These are phyloP conservation scores for Pteropus alecto DNA, from an alignment of 2,113 vertebrate genomes.

Conservation along the genomic window DNA sequence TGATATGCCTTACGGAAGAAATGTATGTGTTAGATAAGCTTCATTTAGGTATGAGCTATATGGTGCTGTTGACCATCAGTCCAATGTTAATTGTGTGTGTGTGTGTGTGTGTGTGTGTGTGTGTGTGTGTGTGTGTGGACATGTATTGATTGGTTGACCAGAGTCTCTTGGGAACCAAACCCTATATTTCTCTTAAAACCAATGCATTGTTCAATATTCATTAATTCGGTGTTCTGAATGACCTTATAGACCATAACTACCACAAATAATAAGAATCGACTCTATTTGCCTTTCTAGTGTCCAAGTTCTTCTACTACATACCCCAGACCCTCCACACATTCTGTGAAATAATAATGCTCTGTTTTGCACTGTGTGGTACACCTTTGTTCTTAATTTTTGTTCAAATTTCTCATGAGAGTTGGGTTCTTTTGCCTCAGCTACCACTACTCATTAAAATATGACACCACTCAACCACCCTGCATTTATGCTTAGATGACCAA, in stretches of 20 bases:
- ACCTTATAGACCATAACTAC: not conserved
- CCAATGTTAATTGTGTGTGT: not conserved
- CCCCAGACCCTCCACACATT: rapidly evolving
- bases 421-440: rapidly evolving
- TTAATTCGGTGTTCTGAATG: not conserved
- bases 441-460: not conserved
- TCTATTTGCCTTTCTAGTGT: not conserved
- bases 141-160: not conserved
- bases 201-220: not conserved
- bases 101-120: not conserved
- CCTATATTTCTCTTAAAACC: not conserved
- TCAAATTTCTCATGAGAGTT: not conserved
- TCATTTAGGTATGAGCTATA: not conserved
- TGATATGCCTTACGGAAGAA: not conserved
- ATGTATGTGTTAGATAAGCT: not conserved
- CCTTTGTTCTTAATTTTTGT: not conserved
- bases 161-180: not conserved
- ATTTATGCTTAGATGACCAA: not conserved
- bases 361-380: not conserved
- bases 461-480: not conserved
- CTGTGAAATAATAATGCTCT: not conserved
- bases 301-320: not conserved
- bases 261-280: not conserved
- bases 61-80: not conserved
- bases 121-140: not conserved